Percentiles rank a stretch among this genome's conserved stretches.
These are phyloP conservation scores for Salvelinus fontinalis DNA, from an alignment of 2,113 vertebrate species.

Conservation along the genomic window DNA sequence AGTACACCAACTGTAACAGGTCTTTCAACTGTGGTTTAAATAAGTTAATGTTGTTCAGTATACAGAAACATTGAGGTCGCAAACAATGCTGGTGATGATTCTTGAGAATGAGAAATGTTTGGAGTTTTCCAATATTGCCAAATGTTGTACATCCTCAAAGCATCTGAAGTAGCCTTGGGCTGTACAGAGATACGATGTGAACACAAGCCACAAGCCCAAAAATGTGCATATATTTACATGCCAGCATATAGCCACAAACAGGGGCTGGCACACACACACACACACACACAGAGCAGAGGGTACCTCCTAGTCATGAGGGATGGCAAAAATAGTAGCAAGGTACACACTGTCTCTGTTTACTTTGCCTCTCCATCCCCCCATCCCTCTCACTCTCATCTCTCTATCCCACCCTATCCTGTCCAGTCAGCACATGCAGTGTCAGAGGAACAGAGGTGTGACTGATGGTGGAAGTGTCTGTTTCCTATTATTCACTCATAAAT, in stretches of 20 bases:
- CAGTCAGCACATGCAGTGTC: constrained; percentile 26
- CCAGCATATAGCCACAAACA: constrained; percentile 20
- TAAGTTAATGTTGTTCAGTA: background rate
- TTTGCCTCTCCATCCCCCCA: background rate
- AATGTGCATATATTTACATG: constrained; percentile 35
- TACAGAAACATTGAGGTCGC: background rate
- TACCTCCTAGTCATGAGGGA: background rate
- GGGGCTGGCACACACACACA: background rate
- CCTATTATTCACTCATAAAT: constrained; percentile 65
- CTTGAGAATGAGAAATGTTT: background rate
- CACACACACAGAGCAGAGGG: background rate
- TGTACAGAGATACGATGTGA: background rate
- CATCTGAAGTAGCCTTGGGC: background rate
- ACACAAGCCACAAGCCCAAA: constrained; percentile 27
- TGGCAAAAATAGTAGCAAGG: background rate
- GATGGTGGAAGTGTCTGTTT: constrained; percentile 72
- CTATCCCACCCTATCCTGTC: constrained; percentile 9
- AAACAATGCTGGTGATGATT: background rate
- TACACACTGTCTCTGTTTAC: background rate
- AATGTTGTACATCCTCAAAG: background rate
- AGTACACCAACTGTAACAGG: background rate
- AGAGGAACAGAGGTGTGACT: constrained; percentile 39
- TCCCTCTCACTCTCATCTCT: background rate
- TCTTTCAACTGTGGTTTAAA: too few relatives aligned
- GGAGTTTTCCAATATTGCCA: background rate